Percentiles rank a stretch among this genome's conserved stretches.
These are phyloP conservation scores for Emys orbicularis DNA, from an alignment of 2,797 vertebrate genomes.

Conservation along the genomic window DNA sequence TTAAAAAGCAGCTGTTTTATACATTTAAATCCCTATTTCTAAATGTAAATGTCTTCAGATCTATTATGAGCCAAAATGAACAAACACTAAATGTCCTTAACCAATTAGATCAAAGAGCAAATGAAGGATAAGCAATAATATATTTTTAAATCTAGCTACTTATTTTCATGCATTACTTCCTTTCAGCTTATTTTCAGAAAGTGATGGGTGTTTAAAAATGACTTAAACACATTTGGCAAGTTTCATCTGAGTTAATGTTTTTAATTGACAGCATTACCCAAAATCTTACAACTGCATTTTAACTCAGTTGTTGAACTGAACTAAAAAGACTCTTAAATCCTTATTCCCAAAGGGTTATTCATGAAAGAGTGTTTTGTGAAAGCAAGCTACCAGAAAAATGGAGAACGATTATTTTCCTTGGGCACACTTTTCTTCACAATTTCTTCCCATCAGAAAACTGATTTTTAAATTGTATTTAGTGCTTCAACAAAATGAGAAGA, in stretches of 20 bases:
- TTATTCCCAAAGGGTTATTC: neutral
- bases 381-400: constrained; percentile 26
- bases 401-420: neutral
- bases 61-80: constrained; percentile 22
- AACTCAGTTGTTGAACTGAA: constrained; percentile 13
- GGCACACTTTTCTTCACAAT: constrained; percentile 11
- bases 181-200: constrained; percentile 1
- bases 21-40: constrained; percentile 43
- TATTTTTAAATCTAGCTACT: neutral
- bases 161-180: neutral
- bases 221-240: neutral
- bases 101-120: neutral
- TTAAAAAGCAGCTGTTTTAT: constrained; percentile 53
- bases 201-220: neutral
- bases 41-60: constrained; percentile 41
- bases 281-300: neutral
- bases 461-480: neutral
- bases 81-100: constrained; percentile 32
- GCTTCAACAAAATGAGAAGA: constrained; percentile 56
- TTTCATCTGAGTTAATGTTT: neutral
- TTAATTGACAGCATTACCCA: neutral
- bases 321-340: neutral
- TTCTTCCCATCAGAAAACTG: neutral
- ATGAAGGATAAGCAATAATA: constrained; percentile 16
- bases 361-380: neutral